phyloP scores from a whole-genome alignment of 2,113 vertebrate species.

The Illadopsis cleaveri region DNA sequence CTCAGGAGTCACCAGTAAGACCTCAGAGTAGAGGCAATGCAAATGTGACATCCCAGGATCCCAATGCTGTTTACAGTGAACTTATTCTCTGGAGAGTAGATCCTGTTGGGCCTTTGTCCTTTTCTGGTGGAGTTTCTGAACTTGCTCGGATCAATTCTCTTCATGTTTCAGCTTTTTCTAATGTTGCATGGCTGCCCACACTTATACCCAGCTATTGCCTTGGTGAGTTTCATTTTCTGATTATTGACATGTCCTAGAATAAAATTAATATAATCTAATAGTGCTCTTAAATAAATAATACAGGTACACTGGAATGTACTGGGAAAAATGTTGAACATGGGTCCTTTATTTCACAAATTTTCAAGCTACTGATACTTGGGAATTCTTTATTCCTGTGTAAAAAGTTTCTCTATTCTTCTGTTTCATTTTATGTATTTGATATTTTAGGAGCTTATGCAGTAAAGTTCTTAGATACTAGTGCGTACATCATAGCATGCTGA shows the following conservation, averaged over 20 bases:
- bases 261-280: not conserved
- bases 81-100: conserved; percentile 98
- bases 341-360: not conserved
- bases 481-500: not conserved
- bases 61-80: conserved; percentile 92
- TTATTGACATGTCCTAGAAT: not conserved
- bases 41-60: conserved; percentile 81
- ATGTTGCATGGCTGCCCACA: conserved; percentile 95
- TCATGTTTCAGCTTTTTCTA: conserved; percentile 93
- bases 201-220: conserved; percentile 96
- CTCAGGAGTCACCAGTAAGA: conserved; percentile 48
- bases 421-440: not conserved
- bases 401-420: not conserved
- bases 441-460: not conserved
- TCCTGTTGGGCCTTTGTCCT: conserved; percentile 94
- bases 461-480: not conserved
- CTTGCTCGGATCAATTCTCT: conserved; percentile 97
- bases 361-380: not conserved
- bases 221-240: conserved; percentile 78
- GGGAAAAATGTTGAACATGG: not conserved
- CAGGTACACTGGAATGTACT: not conserved
- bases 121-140: conserved; percentile 96
- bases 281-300: not conserved
- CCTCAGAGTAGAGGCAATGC: conserved; percentile 66
- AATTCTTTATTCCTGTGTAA: not conserved